Evolutionary conservation across 2,113 vertebrate genomes (phyloP).

Genomic region (Siniperca chuatsi): DNA sequence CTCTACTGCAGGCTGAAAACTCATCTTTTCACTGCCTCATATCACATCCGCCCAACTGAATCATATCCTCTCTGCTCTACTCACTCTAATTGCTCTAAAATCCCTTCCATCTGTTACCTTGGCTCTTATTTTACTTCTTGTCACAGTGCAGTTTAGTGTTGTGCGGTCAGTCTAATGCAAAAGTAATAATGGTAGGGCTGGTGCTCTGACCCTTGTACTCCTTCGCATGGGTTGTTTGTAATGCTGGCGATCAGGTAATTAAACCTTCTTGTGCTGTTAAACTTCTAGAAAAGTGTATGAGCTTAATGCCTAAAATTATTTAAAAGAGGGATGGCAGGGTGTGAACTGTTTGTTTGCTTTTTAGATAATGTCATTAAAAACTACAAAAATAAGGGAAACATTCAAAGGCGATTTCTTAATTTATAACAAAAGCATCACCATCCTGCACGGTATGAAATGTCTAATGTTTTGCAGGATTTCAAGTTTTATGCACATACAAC

Average conservation of each 20-base stretch:
- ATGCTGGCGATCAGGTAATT: background rate
- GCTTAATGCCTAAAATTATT: background rate
- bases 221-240: background rate
- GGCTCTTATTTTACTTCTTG: constrained; percentile 42
- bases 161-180: constrained; percentile 8
- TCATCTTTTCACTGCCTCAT: constrained; percentile 40
- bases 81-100: constrained; percentile 51
- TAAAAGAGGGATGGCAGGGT: background rate
- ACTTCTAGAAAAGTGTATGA: background rate
- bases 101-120: constrained; percentile 55
- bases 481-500: background rate
- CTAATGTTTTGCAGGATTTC: background rate
- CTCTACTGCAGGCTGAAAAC: constrained; percentile 28
- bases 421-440: background rate
- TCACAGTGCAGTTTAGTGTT: constrained; percentile 13
- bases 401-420: background rate
- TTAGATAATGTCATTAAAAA: background rate
- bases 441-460: background rate
- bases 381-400: background rate
- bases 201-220: constrained; percentile 1
- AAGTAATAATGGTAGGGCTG: constrained; percentile 2
- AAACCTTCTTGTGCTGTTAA: background rate
- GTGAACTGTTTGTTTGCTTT: background rate
- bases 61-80: constrained; percentile 46
- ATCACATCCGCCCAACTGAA: constrained; percentile 46